Evolutionary conservation across 2,888 invertebrate species (phyloP), one percentile per base, ranked within the genome.

Genomic region (Ditylenchus weischeri): DNA sequence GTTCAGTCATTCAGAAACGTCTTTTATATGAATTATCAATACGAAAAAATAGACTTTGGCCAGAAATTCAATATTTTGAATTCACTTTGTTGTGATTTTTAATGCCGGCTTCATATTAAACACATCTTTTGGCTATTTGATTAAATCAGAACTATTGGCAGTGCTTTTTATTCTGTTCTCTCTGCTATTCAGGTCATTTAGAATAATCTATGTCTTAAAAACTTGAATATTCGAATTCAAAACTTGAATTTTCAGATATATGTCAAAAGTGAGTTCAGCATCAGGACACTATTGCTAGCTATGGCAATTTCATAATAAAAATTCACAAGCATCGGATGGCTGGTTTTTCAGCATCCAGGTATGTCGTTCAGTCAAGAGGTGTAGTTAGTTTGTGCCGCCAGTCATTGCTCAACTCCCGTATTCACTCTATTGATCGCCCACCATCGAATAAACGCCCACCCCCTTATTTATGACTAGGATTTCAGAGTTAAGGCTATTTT

Each of bases 271-370:
- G 69, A 69, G 29, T 35, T 49, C 21, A 62, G 61, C 38, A 35
- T 69, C 11, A 51, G 57, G 15, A 67, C 61, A 38, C 38, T 69
- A 7, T 95, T 96, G 21, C 88, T 96, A 78, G 90, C 92, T 78
- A 90, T 94, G 72, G 96, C 95, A 85, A 86, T 95, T 80, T 91
- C 93, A 38, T 93, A 94, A 13, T 95, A 95, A 84, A 87, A 90
- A 81, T 94, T 93, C 92, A 91, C 95, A 88, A 94, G 94, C 85
- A 88, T 93, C 69, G 95, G 94, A 64, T 89, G 86, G 88, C 86
- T 86, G 77, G 81, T 87, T 69, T 88, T 88, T 85, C 84, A 87
- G 49, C 83, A 85, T 72, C 90, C 69, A 49, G 54, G 54, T 54
- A 54, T n/a, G n/a, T n/a, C n/a, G n/a, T n/a, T n/a, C n/a, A n/a